Conservation (phyloP, 2,888 invertebrate species). For the Hecatera dysodea region DNA sequence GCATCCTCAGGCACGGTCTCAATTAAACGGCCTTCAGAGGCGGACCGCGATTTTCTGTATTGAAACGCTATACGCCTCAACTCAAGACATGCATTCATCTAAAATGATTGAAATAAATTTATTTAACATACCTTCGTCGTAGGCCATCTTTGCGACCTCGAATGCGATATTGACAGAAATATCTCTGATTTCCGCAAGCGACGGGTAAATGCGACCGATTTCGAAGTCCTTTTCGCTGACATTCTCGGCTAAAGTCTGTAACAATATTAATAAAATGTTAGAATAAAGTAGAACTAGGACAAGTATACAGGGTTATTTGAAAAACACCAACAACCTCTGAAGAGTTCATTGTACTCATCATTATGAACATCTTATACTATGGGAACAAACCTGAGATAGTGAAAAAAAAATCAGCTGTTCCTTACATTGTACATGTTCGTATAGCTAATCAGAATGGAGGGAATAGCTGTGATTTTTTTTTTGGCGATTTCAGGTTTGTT, state of each 20-base stretch:
- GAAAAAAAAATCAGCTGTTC: too few species aligned
- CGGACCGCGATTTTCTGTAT: neutral
- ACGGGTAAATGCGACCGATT: constrained; percentile 98
- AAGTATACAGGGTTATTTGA: neutral
- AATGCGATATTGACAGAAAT: constrained; percentile 97
- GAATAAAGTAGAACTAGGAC: neutral
- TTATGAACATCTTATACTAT: too few species aligned
- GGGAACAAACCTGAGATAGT: too few species aligned
- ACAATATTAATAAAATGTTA: constrained; percentile 45
- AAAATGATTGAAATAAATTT: neutral
- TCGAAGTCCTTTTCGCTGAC: constrained; percentile 96
- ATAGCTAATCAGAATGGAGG: too few species aligned
- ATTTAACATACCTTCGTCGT: constrained; percentile 93
- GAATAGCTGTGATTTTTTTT: too few species aligned
- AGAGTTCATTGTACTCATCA: too few species aligned
- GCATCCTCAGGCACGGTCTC: neutral
- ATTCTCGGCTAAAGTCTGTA: constrained; percentile 94
- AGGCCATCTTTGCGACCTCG: constrained; percentile 96
- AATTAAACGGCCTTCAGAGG: neutral
- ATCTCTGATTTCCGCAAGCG: constrained; percentile 95
- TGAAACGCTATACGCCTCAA: neutral
- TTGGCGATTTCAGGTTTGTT: too few species aligned
- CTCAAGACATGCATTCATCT: neutral
- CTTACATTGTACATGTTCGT: too few species aligned
- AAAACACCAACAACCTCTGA: too few species aligned